Evolutionary conservation across 2,797 vertebrate species (phyloP).

Genomic region (Sebastolobus alascanus): DNA sequence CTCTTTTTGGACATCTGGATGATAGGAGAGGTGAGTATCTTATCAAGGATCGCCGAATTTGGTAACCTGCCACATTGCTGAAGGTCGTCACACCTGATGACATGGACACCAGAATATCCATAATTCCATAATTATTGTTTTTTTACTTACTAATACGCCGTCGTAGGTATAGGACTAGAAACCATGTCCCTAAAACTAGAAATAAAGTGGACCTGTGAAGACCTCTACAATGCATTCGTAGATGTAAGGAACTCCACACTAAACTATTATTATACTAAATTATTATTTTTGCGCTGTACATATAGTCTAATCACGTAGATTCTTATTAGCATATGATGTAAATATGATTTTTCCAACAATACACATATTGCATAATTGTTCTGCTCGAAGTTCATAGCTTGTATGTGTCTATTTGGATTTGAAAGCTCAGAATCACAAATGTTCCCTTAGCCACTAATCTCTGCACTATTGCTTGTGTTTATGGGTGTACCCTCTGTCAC

Average conservation of each 20-base stretch:
- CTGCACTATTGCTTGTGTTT: background rate
- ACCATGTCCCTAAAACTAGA: background rate
- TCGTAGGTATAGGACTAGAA: background rate
- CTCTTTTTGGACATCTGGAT: too few relatives aligned
- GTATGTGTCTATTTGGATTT: background rate
- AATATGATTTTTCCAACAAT: background rate
- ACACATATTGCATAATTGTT: background rate
- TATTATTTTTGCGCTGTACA: background rate
- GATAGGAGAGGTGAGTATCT: too few relatives aligned
- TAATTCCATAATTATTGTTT: too few relatives aligned
- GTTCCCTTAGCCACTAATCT: background rate
- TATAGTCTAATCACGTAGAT: background rate
- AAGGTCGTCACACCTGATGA: too few relatives aligned
- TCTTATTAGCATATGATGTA: background rate
- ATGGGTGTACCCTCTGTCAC: background rate
- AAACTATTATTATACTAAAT: background rate
- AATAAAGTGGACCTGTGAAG: conserved; percentile 8
- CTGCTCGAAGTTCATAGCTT: background rate
- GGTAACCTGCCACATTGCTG: too few relatives aligned
- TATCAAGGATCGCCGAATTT: too few relatives aligned
- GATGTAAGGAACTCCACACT: background rate
- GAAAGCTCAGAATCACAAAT: background rate
- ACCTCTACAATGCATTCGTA: background rate
- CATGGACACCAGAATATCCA: too few relatives aligned
- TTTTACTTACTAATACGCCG: too few relatives aligned